Percentiles rank a stretch among this genome's conserved stretches.
Evolutionary conservation across 2,888 invertebrate genomes (phyloP).

Genomic region (Neria commutata): DNA sequence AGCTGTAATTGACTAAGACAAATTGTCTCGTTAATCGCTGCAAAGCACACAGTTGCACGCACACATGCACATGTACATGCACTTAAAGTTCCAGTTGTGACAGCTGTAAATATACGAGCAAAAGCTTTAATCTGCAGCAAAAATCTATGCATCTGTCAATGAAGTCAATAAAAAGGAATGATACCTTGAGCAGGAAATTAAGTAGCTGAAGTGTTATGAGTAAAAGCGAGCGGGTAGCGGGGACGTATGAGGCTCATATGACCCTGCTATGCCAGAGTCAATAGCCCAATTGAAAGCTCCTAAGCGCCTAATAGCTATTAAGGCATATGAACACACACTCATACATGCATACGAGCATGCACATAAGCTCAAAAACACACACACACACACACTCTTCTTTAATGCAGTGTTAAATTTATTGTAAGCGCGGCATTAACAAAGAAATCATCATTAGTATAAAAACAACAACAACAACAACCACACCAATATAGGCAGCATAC

Average conservation of each 20-base stretch:
- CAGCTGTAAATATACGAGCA: too few relatives aligned
- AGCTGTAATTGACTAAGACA: background rate
- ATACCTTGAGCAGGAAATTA: too few relatives aligned
- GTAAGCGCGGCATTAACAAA: background rate
- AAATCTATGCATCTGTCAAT: too few relatives aligned
- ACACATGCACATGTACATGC: background rate
- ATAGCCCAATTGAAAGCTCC: too few relatives aligned
- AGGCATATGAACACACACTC: too few relatives aligned
- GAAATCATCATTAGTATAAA: background rate
- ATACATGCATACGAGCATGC: background rate
- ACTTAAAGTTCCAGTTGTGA: background rate
- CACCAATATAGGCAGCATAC: background rate
- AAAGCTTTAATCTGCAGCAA: too few relatives aligned
- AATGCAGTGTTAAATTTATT: slow-evolving; percentile 9
- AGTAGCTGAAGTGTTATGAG: too few relatives aligned
- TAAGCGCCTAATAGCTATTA: too few relatives aligned
- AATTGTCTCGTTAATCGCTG: background rate
- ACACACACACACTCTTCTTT: background rate
- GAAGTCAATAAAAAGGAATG: too few relatives aligned
- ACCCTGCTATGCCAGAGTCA: too few relatives aligned
- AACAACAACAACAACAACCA: background rate
- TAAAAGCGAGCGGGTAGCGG: too few relatives aligned
- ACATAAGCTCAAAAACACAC: background rate
- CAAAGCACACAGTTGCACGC: background rate
- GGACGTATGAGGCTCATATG: too few relatives aligned